A percentile compares a stretch with the other conserved stretches of the same genome.
Conservation (phyloP, 1,140 invertebrate genomes). For the Trichomalopsis sarcophagae region DNA sequence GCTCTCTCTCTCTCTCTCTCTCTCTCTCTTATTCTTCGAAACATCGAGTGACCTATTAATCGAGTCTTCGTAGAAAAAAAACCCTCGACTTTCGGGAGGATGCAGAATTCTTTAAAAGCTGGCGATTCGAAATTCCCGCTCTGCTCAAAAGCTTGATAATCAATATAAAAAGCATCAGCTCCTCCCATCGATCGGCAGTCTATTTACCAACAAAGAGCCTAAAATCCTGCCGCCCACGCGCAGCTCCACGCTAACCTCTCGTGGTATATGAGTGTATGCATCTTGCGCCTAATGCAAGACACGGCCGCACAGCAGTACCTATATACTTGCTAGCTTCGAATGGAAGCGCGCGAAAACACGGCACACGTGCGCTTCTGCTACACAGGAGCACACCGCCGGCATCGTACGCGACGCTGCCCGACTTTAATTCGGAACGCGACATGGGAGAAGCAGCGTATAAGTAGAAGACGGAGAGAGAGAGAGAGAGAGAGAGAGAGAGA, state of each 20-base stretch:
- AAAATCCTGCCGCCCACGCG: not conserved
- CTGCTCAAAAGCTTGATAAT: not conserved
- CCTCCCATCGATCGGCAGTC: not conserved
- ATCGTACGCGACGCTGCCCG: not conserved
- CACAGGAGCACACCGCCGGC: not conserved
- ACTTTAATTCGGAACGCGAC: not conserved
- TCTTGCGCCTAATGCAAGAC: not conserved
- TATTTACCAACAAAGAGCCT: not conserved
- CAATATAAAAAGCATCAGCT: constrained; percentile 16
- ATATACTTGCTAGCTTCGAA: constrained; percentile 37
- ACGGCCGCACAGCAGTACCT: not conserved
- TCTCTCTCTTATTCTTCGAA: not conserved
- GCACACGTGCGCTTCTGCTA: constrained; percentile 39
- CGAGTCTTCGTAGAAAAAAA: no score
- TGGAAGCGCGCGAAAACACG: constrained; percentile 46
- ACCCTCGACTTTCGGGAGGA: not conserved
- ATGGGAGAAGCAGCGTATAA: not conserved
- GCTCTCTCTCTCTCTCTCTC: no score
- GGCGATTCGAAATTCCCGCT: constrained; percentile 37
- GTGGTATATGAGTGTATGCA: not conserved
- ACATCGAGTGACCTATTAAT: not conserved
- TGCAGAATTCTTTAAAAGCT: not conserved
- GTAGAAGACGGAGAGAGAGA: no score
- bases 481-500: not conserved
- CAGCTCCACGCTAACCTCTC: not conserved